A percentile compares a stretch with the other conserved stretches of the same genome.
These are phyloP conservation scores for Yponomeuta sedellus DNA, from an alignment of 2,888 invertebrate species.

Conservation along the genomic window DNA sequence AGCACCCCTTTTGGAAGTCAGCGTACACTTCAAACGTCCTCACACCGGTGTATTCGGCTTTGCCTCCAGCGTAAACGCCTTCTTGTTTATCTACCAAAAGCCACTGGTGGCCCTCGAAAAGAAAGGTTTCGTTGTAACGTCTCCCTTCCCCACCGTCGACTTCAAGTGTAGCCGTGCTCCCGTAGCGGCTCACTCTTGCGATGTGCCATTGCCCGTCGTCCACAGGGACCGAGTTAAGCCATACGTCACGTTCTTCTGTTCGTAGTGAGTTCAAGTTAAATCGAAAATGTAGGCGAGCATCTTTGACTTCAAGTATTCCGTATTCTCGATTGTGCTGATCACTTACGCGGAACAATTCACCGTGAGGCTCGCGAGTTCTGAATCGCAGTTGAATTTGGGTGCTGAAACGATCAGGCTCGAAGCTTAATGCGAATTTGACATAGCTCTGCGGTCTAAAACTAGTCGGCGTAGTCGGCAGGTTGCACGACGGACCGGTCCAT, in stretches of 20 bases:
- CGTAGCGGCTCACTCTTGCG: slow-evolving; percentile 92
- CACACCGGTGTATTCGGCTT: slow-evolving; percentile 96
- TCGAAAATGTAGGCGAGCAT: slow-evolving; percentile 91
- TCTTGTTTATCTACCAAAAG: slow-evolving; percentile 94
- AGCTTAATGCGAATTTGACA: slow-evolving; percentile 96
- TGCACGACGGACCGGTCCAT: slow-evolving; percentile 94
- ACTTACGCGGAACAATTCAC: slow-evolving; percentile 94
- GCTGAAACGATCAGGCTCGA: slow-evolving; percentile 93
- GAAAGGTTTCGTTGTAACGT: slow-evolving; percentile 94
- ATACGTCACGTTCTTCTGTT: slow-evolving; percentile 93
- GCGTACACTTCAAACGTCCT: slow-evolving; percentile 95
- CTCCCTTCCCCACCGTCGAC: slow-evolving; percentile 97
- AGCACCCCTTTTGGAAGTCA: slow-evolving; percentile 93
- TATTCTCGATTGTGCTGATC: slow-evolving; percentile 96
- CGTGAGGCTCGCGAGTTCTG: slow-evolving; percentile 93
- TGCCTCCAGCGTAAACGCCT: slow-evolving; percentile 96
- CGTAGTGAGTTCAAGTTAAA: slow-evolving; percentile 94
- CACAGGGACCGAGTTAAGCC: slow-evolving; percentile 92
- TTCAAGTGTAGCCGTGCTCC: slow-evolving; percentile 93
- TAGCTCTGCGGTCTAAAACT: slow-evolving; percentile 96
- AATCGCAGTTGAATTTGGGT: slow-evolving; percentile 96
- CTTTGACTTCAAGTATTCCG: slow-evolving; percentile 93
- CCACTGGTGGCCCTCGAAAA: slow-evolving; percentile 94
- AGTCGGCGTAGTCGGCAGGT: slow-evolving; percentile 89
- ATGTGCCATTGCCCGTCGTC: slow-evolving; percentile 99